Base-by-base conservation (phyloP, 2,113 vertebrate genomes). In the Tylochromis polylepis region DNA sequence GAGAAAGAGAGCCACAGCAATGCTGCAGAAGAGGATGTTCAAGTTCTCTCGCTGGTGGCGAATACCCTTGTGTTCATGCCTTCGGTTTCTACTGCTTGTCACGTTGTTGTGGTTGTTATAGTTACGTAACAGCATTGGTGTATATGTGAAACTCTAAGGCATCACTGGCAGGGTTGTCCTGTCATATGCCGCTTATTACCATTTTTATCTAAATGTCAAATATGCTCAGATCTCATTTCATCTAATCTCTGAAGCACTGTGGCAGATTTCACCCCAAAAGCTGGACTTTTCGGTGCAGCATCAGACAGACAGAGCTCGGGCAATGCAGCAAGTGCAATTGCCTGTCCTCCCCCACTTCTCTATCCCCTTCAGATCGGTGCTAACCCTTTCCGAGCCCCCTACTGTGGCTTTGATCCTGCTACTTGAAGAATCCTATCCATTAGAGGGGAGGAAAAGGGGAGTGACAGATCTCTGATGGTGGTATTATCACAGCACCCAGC, bases 91-190 rank as follows among this genome's bases (percentile, higher is more conserved):
- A 80, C 56, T 24, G 78, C 89, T 88, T 70, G 86, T 90, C 83
- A 88, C 81, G 75, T 93, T 90, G 89, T 82, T n/a, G n/a, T 85
- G 79, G 91, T 93, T 91, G 91, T 94, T 89, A 89, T 91, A 88
- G 89, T 94, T 94, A 94, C 56, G 56, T 90, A 92, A 95, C 59
- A 77, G 75, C 58, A 14, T 81, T 90, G 81, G 89, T 90, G 65
- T 84, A 55, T 85, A 34, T 78, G 67, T 18, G 55, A 77, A 77
- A 34, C 70, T 84, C 9, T 84, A 79, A 80, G 59, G 53, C 59
- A 46, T 70, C 84, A 70, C 60, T 65, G n/a, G 46, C 20, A 67
- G 84, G 77, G 34, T 12, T 41, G 78, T 81, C 86, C 80, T 59
- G 70, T 67, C 83, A 51, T 83, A 56, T 83, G 43, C 15, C 2